Percentiles rank a stretch among this genome's conserved stretches.
These are phyloP conservation scores for Spea hammondii DNA, from an alignment of 2,797 vertebrate species.

Conservation along the genomic window DNA sequence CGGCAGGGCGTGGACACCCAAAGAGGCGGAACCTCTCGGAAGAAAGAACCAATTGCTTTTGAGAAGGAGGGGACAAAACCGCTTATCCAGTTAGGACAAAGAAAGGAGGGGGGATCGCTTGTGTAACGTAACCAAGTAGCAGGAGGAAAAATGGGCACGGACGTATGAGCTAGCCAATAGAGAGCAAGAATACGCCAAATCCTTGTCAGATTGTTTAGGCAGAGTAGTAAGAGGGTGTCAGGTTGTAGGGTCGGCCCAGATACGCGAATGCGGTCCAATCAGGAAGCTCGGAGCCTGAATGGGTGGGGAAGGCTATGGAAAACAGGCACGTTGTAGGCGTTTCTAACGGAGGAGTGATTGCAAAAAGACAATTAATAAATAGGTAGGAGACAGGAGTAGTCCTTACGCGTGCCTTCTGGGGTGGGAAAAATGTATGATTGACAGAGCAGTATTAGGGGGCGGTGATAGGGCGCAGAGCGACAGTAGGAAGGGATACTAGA, in stretches of 20 bases:
- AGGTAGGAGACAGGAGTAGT: background rate
- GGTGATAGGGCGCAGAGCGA: too few relatives aligned
- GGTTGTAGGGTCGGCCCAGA: background rate
- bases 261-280: background rate
- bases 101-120: background rate
- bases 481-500: too few relatives aligned
- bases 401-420: background rate
- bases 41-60: constrained; percentile 7
- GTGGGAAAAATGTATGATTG: too few relatives aligned
- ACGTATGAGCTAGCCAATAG: constrained; percentile 1
- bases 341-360: background rate
- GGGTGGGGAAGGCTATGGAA: background rate
- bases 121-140: background rate
- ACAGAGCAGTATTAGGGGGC: too few relatives aligned
- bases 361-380: background rate
- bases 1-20: constrained; percentile 56
- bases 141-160: background rate
- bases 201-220: background rate
- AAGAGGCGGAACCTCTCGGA: constrained; percentile 43
- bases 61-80: background rate
- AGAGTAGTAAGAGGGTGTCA: background rate
- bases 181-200: background rate
- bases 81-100: constrained; percentile 37
- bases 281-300: background rate
- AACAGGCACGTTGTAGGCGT: background rate